Base-by-base conservation (phyloP, 2,113 vertebrate genomes). In the Perccottus glenii region DNA sequence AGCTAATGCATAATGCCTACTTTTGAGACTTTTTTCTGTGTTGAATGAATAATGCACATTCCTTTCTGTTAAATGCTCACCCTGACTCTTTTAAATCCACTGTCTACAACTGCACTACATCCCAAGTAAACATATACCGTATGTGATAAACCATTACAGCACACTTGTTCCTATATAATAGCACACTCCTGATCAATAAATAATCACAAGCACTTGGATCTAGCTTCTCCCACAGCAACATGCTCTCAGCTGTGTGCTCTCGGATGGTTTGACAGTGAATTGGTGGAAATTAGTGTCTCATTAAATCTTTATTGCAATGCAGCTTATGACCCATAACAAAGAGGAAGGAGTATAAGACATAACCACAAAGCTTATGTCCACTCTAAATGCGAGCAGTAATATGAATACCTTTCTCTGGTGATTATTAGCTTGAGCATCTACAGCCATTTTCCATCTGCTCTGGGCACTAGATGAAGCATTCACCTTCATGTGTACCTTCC, bases 251-350 rank as follows among this genome's bases (percentile, higher is more conserved):
- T 0, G 9, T 19, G 12, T 4, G 15, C 64, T 68, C 53, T 70
- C 12, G 16, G 46, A 64, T 75, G 65, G 59, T 70, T 73, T 77
- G 48, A 58, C 65, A 66, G 62, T 43, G 46, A 78, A 76, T 61
- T 48, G 48, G 61, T 55, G 32, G 16, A 77, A 82, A 79, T 81
- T 51, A 83, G 32, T 70, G 59, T 60, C 67, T 75, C 70, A 73
- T 79, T 75, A 78, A 74, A 81, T 38, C 52, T 67, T 78, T 60
- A 64, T 49, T 35, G 43, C 68, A 48, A 66, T 47, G 67, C 47
- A 64, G 64, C 71, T 64, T 60, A 75, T 66, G 60, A 68, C 57
- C 71, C 61, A 58, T 66, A 60, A 78, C 27, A 27, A 61, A 60
- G 60, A 50, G 67, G 58, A 62, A 16, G 32, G 44, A 38, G 52